Evolutionary conservation across 1,140 invertebrate genomes (phyloP), one percentile per base, ranked within the genome.

Genomic region (Calephelis virginiensis): DNA sequence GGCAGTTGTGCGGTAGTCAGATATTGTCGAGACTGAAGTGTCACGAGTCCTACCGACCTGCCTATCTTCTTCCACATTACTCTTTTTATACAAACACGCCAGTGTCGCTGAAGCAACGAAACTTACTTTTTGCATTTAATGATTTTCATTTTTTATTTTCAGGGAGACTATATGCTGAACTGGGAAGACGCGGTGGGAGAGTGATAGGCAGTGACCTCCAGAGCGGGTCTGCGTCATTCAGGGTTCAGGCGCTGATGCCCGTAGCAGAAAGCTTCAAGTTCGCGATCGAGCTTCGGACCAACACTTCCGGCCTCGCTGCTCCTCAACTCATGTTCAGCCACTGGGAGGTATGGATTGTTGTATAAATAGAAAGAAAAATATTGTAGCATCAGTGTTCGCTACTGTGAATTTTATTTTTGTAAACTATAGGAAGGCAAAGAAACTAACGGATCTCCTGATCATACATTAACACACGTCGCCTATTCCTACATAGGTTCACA

Each of bases 191-290:
- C 49, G 95, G 97, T 79, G 99, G 98, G 6, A 95, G 97, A 59
- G 94, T 99, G 6, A 83, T 99, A 1, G 94, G 95, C 45, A 97
- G 97, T 61, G 98, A 99, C 76, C 94, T 98, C 89, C 95, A 96
- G 64, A 95, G 98, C 79, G 96, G 97, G 59, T 95, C 95, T 40
- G 95, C 96, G 46, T 96, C 95, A 60, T 99, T 99, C 92, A 94
- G 95, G 62, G 96, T 99, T 5, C 93, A 94, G 59, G 97, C 98
- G 1, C 94, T 95, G 64, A 91, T 99, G 70, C 99, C 99, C 0
- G 97, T 99, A 37, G 95, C 98, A 9, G 98, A 99, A 91, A 99
- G 98, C 88, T 99, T 99, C 92, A 95, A 96, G 67, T 97, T 99
- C 89, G 96, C 97, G 7, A 95, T 97, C 61, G 97, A 98, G 89